These are phyloP conservation scores for Autographa pulchrina DNA, from an alignment of 2,888 invertebrate species.

Conservation along the genomic window DNA sequence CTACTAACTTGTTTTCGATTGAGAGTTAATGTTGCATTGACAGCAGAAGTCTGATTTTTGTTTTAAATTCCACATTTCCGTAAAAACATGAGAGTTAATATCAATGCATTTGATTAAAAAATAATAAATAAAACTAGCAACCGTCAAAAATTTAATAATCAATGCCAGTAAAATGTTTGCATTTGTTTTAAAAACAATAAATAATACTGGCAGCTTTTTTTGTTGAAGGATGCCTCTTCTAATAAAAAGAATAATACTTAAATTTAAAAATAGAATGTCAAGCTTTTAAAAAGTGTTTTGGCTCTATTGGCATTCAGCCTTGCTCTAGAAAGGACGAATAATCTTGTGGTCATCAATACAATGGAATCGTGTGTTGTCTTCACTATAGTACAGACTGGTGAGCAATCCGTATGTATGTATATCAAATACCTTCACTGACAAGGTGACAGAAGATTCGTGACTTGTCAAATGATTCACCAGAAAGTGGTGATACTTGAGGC, in stretches of 20 bases:
- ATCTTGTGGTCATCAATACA: slow-evolving; percentile 14
- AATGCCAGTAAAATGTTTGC: too few relatives aligned
- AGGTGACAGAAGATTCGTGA: slow-evolving; percentile 55
- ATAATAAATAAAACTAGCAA: too few relatives aligned
- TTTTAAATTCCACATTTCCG: too few relatives aligned
- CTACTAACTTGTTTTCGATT: not conserved
- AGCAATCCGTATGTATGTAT: slow-evolving; percentile 45
- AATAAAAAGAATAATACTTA: too few relatives aligned
- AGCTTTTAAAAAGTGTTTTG: not conserved
- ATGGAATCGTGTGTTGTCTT: slow-evolving; percentile 18
- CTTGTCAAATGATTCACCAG: slow-evolving; percentile 45
- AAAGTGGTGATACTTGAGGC: slow-evolving; percentile 18
- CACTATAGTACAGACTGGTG: slow-evolving; percentile 28
- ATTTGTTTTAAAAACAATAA: too few relatives aligned
- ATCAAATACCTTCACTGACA: slow-evolving; percentile 53
- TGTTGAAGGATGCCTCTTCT: too few relatives aligned
- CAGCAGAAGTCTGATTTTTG: not conserved
- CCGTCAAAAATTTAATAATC: too few relatives aligned
- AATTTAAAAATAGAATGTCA: not conserved
- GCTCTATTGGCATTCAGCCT: slow-evolving; percentile 20
- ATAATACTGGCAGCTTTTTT: too few relatives aligned
- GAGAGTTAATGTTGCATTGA: not conserved
- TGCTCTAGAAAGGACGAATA: slow-evolving; percentile 25
- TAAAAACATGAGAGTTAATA: too few relatives aligned
- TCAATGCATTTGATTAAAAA: too few relatives aligned